phyloP scores from a whole-genome alignment of 1,140 invertebrate species.

The Bombus pascuorum region DNA sequence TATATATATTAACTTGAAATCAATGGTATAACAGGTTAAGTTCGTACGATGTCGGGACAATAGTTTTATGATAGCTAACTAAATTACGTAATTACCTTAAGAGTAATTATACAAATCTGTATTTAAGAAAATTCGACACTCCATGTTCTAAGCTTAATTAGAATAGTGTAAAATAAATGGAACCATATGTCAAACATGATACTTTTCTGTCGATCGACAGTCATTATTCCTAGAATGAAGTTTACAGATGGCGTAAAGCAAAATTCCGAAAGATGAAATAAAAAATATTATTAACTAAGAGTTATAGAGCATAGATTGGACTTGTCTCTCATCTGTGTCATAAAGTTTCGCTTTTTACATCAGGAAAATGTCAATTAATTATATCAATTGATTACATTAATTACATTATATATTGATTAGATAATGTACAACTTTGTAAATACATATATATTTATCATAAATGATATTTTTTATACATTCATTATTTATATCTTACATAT shows the following conservation, averaged over 20 bases:
- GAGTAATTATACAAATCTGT: slow-evolving; percentile 53
- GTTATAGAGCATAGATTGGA: background rate
- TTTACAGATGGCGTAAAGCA: slow-evolving; percentile 20
- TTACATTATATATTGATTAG: too few species aligned
- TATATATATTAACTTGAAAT: background rate
- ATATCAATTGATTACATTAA: too few species aligned
- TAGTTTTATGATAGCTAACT: background rate
- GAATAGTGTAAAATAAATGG: slow-evolving; percentile 39
- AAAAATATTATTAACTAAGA: background rate
- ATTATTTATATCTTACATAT: too few species aligned
- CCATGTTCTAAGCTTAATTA: slow-evolving; percentile 43
- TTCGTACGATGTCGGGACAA: background rate
- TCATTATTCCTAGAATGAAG: slow-evolving; percentile 21
- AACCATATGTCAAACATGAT: slow-evolving; percentile 66
- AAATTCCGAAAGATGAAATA: background rate
- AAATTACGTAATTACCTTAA: slow-evolving; percentile 54
- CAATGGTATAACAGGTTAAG: slow-evolving; percentile 10
- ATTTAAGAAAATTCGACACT: slow-evolving; percentile 40
- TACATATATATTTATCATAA: too few species aligned
- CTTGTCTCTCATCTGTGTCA: too few species aligned
- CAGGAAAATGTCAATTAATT: too few species aligned
- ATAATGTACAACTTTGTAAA: too few species aligned
- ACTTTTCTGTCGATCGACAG: slow-evolving; percentile 30
- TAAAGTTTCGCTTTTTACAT: too few species aligned
- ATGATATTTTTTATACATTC: too few species aligned